Evolutionary conservation across 1,140 invertebrate genomes (phyloP), one percentile per base, ranked within the genome.

Genomic region (Calosoma granatense): DNA sequence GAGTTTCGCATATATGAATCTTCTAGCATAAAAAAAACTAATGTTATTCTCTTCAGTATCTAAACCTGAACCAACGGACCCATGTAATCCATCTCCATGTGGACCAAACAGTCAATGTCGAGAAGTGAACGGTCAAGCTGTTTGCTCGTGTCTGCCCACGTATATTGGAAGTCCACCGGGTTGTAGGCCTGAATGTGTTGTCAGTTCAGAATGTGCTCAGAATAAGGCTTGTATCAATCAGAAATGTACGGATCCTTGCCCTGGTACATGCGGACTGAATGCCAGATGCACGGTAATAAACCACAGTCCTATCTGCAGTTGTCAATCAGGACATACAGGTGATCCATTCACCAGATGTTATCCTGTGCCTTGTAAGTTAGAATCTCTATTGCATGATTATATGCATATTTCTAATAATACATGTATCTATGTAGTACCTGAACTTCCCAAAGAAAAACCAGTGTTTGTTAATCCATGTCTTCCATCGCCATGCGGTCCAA

Each of bases 401-500:
- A 55, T 55, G 36, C 22, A 53, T 53, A 53, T 53, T 20, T 53
- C 9, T 53, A 53, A 15, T 15, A 6, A 53, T 53, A 53, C 9
- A 53, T 53, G 6, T 60, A 41, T 53, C 55, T 58, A 69, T 75
- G 59, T 72, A 58, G 64, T 70, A 51, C 67, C 77, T 60, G 64
- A 70, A 11, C 64, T 70, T 51, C 58, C 60, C 53, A 61, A 63
- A 56, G 51, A 58, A 56, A 15, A 58, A 51, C 60, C 63, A 55
- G 56, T 63, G 19, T 63, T 70, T 43, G 66, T 73, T 62, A 78
- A 88, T 70, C 85, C 86, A 30, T 90, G 87, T 68, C 70, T 82
- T 11, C 86, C 86, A 30, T 82, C 83, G 30, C 87, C 86, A 17
- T 90, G 87, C 70, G 87, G 87, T 2, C 75, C 80, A 17, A 77